phyloP scores from a whole-genome alignment of 92 coral and sea anemone species.

The Metridium senile region DNA sequence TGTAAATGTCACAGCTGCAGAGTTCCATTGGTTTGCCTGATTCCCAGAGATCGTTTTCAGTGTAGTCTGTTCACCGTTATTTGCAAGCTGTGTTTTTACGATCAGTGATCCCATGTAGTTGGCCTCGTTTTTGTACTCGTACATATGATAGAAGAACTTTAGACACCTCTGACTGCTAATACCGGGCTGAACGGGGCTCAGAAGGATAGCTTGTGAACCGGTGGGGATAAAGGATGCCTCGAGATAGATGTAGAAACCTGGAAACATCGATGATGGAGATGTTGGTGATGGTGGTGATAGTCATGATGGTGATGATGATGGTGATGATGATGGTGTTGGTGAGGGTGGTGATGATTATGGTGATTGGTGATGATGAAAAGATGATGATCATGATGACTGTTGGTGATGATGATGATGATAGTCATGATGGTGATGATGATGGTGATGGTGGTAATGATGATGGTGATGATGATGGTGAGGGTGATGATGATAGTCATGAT shows the following conservation, averaged over 20 bases:
- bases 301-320: not conserved
- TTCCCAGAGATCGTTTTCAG: constrained; percentile 41
- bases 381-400: no score
- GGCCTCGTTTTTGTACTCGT: constrained; percentile 11
- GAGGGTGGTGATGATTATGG: not conserved
- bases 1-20: constrained; percentile 18
- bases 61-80: not conserved
- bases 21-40: constrained; percentile 48
- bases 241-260: constrained; percentile 46
- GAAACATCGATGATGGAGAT: not conserved
- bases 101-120: constrained; percentile 31
- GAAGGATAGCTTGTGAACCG: constrained; percentile 38
- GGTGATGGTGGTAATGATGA: not conserved
- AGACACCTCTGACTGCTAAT: constrained; percentile 32
- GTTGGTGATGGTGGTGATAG: no score
- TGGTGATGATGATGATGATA: not conserved
- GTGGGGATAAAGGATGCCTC: constrained; percentile 19
- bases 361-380: not conserved
- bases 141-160: constrained; percentile 46
- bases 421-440: not conserved
- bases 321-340: not conserved
- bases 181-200: constrained; percentile 20
- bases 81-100: constrained; percentile 20
- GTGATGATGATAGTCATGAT: not conserved
- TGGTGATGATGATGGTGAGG: no score